These are phyloP conservation scores for Sebastes cheni DNA, from an alignment of 2,797 vertebrate genomes.

Conservation along the genomic window DNA sequence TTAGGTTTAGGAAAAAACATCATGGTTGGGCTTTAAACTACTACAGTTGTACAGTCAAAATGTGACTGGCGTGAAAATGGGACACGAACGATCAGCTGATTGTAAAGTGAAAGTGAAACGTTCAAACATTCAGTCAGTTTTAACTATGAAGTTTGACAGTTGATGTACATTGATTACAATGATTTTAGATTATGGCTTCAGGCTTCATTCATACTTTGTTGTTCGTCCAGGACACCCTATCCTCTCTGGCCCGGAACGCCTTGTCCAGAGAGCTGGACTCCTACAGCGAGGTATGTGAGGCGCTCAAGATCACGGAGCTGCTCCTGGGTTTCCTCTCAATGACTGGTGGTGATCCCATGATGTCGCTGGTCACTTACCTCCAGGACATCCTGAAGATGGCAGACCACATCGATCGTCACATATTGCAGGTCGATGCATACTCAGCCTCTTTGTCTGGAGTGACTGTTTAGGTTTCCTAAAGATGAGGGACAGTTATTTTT, in stretches of 20 bases:
- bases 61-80: no score
- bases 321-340: constrained; percentile 87
- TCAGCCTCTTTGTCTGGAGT: neutral
- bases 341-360: constrained; percentile 78
- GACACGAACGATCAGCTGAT: no score
- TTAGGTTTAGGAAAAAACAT: no score
- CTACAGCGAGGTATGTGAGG: constrained; percentile 88
- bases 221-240: constrained; percentile 73
- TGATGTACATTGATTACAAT: neutral
- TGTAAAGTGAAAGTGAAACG: no score
- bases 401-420: constrained; percentile 73
- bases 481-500: neutral
- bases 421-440: constrained; percentile 77
- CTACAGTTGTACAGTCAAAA: no score
- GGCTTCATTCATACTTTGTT: neutral
- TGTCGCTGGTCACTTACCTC: constrained; percentile 80
- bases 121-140: neutral
- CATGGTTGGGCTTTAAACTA: no score
- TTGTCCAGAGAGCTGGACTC: constrained; percentile 83
- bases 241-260: constrained; percentile 61
- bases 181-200: neutral
- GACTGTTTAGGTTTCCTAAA: neutral
- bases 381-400: constrained; percentile 83
- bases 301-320: constrained; percentile 82
- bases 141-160: neutral